Evolutionary conservation across 1,140 invertebrate genomes (phyloP).

Genomic region (Ceratosolen solmsi): DNA sequence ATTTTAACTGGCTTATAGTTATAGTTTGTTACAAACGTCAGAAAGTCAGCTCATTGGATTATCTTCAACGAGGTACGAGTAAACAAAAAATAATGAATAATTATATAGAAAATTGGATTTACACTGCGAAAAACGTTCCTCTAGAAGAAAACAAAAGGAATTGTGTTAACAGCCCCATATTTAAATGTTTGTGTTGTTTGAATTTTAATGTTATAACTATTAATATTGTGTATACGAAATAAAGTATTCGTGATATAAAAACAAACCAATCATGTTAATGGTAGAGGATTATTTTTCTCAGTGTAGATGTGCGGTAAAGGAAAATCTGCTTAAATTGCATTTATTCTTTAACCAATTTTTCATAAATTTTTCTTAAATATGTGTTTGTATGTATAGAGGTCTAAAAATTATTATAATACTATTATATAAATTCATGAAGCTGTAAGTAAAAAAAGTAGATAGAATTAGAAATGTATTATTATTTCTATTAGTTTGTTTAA

Average conservation of each 20-base stretch:
- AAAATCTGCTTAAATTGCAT: not conserved
- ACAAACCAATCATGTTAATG: not conserved
- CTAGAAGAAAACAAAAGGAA: not conserved
- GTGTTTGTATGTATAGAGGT: not conserved
- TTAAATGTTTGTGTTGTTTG: not conserved
- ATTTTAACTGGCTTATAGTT: not conserved
- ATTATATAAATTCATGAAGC: too few species aligned
- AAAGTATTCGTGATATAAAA: not conserved
- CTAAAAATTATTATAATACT: too few species aligned
- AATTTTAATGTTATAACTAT: not conserved
- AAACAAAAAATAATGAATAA: not conserved
- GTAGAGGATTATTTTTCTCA: slow-evolving; percentile 10
- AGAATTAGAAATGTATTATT: not conserved
- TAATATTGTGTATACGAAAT: not conserved
- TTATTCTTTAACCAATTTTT: not conserved
- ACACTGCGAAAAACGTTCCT: not conserved
- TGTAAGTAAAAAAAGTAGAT: not conserved
- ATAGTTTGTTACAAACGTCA: not conserved
- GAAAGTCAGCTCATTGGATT: slow-evolving; percentile 1
- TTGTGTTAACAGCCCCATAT: not conserved
- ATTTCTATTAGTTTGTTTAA: too few species aligned
- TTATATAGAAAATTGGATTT: not conserved
- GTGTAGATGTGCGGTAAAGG: not conserved
- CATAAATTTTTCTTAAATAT: too few species aligned
- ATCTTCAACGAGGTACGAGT: slow-evolving; percentile 27